These are phyloP conservation scores for Serripes groenlandicus DNA, from an alignment of 2,888 invertebrate species.

Conservation along the genomic window DNA sequence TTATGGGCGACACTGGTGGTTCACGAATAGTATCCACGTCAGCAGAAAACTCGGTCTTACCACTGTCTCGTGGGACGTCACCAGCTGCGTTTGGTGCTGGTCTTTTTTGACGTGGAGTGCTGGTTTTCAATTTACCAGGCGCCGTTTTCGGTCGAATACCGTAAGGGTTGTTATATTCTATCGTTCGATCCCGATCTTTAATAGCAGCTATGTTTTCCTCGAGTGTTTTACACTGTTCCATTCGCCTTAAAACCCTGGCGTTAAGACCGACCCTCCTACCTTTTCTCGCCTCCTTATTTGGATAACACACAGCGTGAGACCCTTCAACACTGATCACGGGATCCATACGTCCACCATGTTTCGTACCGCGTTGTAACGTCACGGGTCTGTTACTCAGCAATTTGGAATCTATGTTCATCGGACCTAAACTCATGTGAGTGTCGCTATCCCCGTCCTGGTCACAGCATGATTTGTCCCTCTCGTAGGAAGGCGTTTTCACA, in stretches of 20 bases:
- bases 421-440: slow-evolving; percentile 54
- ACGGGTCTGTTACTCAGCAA: slow-evolving; percentile 68
- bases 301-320: slow-evolving; percentile 72
- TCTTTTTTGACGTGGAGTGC: not conserved
- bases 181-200: slow-evolving; percentile 19
- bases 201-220: slow-evolving; percentile 57
- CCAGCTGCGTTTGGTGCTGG: slow-evolving; percentile 11
- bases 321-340: slow-evolving; percentile 72
- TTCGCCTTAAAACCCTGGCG: slow-evolving; percentile 53
- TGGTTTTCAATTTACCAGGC: slow-evolving; percentile 3
- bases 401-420: slow-evolving; percentile 69
- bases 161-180: not conserved
- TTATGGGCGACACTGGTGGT: not conserved
- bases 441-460: slow-evolving; percentile 3
- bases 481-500: slow-evolving; percentile 67
- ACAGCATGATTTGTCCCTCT: slow-evolving; percentile 10
- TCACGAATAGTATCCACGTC: not conserved
- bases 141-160: slow-evolving; percentile 58
- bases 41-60: not conserved
- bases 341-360: slow-evolving; percentile 48
- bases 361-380: slow-evolving; percentile 60
- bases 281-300: slow-evolving; percentile 68
- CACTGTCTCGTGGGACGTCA: not conserved
- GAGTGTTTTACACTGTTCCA: slow-evolving; percentile 69
- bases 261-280: slow-evolving; percentile 68